Evolutionary conservation across 2,888 invertebrate genomes (phyloP), one percentile per base, ranked within the genome.

Genomic region (Lochmaea capreae): DNA sequence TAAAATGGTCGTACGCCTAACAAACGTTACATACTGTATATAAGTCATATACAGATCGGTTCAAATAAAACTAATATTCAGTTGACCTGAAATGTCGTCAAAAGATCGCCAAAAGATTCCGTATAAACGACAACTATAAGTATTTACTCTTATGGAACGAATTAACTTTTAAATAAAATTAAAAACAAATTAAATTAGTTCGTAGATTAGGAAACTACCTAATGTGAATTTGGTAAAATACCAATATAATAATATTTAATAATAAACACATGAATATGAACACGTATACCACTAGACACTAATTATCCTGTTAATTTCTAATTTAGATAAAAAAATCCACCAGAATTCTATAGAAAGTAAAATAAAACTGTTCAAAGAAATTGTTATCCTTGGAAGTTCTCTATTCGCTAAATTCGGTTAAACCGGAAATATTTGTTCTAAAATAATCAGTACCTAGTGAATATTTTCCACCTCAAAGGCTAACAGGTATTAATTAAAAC

Each of bases 231-330:
- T 61, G 59, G 59, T 33, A 61, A 43, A 43, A 43, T 63, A 63
- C 43, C 14, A 16, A 22, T 16, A 11, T 16, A 43, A 43, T 43
- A 63, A 12, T 46, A 22, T 46, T 65, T n/a, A 22, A 11, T 14
- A 39, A 66, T 33, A 54, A 39, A 66, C 66, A 66, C 66, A 66
- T 66, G 54, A 54, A 66, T 33, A 54, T 4, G 33, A 54, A n/a
- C 66, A 66, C 66, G 54, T 66, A 66, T 16, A 33, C 54, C 54
- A 66, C 52, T 9, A 26, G 33, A 10, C 10, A 65, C 65, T 66
- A 66, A 66, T 54, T 66, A 33, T 12, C 18, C 10, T 43, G 39
- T 63, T 63, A 63, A 43, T 39, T 39, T 43, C 43, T 54, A 66
- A 54, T 66, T 54, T 54, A 54, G 66, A 66, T 66, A 66, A 54